Percentiles rank a stretch among this genome's conserved stretches.
phyloP scores from a whole-genome alignment of 2,113 vertebrate species.

The Myotis lucifugus region DNA sequence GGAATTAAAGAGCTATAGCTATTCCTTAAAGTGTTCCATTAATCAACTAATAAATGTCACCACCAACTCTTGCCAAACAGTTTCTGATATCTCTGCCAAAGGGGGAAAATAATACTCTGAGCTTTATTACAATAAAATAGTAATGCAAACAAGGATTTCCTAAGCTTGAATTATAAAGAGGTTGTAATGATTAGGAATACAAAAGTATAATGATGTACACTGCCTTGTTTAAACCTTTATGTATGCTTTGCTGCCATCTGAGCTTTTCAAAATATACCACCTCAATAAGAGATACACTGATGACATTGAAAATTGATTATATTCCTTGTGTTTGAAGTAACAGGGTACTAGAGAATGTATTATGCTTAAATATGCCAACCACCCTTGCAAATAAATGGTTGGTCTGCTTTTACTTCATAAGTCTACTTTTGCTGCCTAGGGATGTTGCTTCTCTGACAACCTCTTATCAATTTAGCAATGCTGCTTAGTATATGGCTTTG shows the following conservation, averaged over 20 bases:
- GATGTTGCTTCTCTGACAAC: constrained; percentile 69
- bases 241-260: constrained; percentile 59
- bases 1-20: constrained; percentile 65
- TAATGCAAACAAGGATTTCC: constrained; percentile 49
- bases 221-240: constrained; percentile 61
- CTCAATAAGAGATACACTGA: constrained; percentile 45
- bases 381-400: constrained; percentile 66
- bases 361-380: constrained; percentile 71
- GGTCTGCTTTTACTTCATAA: constrained; percentile 68
- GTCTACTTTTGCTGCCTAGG: constrained; percentile 73
- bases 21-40: constrained; percentile 70
- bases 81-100: constrained; percentile 80
- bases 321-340: constrained; percentile 66
- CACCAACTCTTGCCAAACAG: constrained; percentile 55
- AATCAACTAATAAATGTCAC: constrained; percentile 67
- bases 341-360: constrained; percentile 18
- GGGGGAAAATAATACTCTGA: constrained; percentile 62
- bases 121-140: constrained; percentile 11
- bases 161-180: constrained; percentile 46
- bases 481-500: constrained; percentile 70
- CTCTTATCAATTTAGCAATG: constrained; percentile 68
- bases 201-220: constrained; percentile 61
- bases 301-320: constrained; percentile 53
- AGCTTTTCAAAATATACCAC: constrained; percentile 58
- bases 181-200: constrained; percentile 54